These are phyloP conservation scores for Melinaea marsaeus DNA, from an alignment of 2,888 invertebrate genomes.

Conservation along the genomic window DNA sequence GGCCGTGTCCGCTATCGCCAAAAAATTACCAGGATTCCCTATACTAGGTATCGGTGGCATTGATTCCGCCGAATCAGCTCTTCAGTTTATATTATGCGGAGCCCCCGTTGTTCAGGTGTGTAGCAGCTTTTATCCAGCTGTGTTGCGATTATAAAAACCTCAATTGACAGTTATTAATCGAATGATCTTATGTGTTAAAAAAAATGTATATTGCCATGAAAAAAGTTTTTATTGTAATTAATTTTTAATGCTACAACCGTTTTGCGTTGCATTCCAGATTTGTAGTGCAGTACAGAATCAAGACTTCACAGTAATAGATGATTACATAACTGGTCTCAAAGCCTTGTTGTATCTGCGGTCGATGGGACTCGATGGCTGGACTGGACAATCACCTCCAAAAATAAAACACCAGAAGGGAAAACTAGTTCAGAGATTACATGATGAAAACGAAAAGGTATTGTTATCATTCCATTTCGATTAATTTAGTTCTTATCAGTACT, in stretches of 20 bases:
- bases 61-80: constrained; percentile 95
- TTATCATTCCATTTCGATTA: not conserved
- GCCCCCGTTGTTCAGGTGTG: constrained; percentile 92
- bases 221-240: no score
- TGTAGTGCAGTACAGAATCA: constrained; percentile 99
- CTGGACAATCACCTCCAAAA: constrained; percentile 96
- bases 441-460: constrained; percentile 82
- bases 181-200: no score
- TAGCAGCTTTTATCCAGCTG: not conserved
- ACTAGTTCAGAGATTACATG: constrained; percentile 82
- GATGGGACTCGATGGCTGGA: constrained; percentile 85
- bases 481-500: no score
- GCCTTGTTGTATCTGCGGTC: constrained; percentile 89
- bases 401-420: constrained; percentile 96
- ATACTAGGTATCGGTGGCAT: constrained; percentile 98
- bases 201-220: no score
- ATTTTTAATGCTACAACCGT: no score
- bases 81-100: constrained; percentile 97
- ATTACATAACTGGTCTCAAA: constrained; percentile 94
- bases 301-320: constrained; percentile 97
- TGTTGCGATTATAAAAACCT: no score
- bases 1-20: constrained; percentile 93
- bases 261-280: constrained; percentile 70
- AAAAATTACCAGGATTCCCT: constrained; percentile 90
- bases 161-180: no score